phyloP scores from a whole-genome alignment of 2,888 invertebrate genomes.

The Melinaea menophilus region DNA sequence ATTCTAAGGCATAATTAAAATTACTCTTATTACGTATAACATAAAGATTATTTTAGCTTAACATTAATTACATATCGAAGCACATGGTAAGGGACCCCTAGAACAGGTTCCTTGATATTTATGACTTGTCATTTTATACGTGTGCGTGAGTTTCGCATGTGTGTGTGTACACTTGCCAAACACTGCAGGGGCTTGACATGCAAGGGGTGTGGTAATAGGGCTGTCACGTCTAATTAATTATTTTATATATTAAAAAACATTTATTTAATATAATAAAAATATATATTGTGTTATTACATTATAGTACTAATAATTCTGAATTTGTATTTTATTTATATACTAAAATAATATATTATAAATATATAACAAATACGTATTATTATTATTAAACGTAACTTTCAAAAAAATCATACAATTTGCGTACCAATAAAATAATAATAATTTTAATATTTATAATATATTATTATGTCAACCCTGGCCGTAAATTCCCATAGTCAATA shows the following conservation, averaged over 20 bases:
- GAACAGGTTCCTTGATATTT: conserved; percentile 73
- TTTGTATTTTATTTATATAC: no score
- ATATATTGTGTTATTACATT: no score
- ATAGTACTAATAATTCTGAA: no score
- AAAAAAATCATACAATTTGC: no score
- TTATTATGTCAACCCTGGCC: conserved; percentile 19
- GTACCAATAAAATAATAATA: neutral
- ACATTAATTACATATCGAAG: conserved; percentile 20
- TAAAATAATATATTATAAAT: no score
- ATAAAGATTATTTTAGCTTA: conserved; percentile 11
- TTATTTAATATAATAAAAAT: no score
- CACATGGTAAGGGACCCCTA: conserved; percentile 55
- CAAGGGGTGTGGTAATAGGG: conserved; percentile 56
- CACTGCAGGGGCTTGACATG: conserved; percentile 55
- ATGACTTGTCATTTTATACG: conserved; percentile 60
- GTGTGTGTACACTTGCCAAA: conserved; percentile 57
- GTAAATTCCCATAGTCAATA: conserved; percentile 32
- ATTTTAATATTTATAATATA: neutral
- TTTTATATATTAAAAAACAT: conserved; percentile 5
- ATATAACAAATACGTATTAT: no score
- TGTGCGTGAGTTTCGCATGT: conserved; percentile 35
- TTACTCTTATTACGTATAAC: neutral
- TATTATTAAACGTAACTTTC: no score
- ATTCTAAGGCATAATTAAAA: conserved; percentile 3
- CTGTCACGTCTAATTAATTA: conserved; percentile 24